Conservation (phyloP, 2,797 vertebrate genomes). For the Schizopygopsis pylzovi region DNA sequence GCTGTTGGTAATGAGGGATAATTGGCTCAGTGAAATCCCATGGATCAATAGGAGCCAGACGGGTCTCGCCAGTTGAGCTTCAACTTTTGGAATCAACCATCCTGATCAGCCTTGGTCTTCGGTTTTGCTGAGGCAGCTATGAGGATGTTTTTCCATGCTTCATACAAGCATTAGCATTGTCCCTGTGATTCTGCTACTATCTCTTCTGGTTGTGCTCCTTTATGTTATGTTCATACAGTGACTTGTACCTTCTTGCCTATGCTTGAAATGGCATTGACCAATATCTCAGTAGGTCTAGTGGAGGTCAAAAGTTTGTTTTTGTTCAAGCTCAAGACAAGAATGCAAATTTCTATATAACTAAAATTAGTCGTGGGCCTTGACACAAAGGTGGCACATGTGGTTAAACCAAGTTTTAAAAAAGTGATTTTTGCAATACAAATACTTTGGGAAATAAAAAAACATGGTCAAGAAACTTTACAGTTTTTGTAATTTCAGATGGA, state of each 20-base stretch:
- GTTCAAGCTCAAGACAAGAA: not conserved
- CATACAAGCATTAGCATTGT: not conserved
- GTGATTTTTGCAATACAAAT: not conserved
- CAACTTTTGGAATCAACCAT: constrained; percentile 23
- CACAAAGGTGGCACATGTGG: not conserved
- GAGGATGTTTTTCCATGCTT: not conserved
- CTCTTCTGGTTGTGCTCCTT: not conserved
- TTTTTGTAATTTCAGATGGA: not conserved
- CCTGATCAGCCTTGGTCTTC: not conserved
- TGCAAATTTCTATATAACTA: not conserved
- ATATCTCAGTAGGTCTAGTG: not conserved
- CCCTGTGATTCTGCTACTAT: not conserved
- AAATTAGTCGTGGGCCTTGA: not conserved
- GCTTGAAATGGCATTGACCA: constrained; percentile 7
- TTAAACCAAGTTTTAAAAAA: not conserved
- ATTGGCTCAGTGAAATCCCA: constrained; percentile 58
- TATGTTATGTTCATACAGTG: not conserved
- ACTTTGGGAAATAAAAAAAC: not conserved
- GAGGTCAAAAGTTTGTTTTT: not conserved
- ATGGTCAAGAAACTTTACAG: too few relatives aligned
- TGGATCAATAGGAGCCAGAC: constrained; percentile 70
- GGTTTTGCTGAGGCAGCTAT: not conserved
- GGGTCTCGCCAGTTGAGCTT: constrained; percentile 31
- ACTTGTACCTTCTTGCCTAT: not conserved
- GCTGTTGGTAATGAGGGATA: constrained; percentile 60